A percentile compares a stretch with the other conserved stretches of the same genome.
Evolutionary conservation across 2,888 invertebrate genomes (phyloP).

Genomic region (Leptarthrus brevirostris): DNA sequence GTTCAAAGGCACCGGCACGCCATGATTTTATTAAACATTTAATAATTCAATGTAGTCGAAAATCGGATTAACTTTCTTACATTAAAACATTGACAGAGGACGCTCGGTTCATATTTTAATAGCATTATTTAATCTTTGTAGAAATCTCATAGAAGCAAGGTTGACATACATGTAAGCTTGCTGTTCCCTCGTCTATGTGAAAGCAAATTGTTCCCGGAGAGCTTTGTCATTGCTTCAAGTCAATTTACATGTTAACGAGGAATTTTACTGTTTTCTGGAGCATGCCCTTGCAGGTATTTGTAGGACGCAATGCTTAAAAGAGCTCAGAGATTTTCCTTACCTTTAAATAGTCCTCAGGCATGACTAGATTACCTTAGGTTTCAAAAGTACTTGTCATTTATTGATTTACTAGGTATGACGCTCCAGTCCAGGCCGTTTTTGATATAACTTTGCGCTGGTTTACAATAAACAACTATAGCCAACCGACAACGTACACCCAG

Average conservation of each 20-base stretch:
- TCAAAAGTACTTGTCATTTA: constrained; percentile 33
- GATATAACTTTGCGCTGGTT: too few relatives aligned
- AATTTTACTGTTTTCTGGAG: constrained; percentile 54
- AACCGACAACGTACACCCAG: too few relatives aligned
- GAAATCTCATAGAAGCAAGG: constrained; percentile 46
- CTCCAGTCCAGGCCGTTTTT: neutral
- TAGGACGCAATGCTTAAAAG: constrained; percentile 43
- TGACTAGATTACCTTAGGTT: constrained; percentile 38
- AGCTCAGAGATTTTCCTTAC: constrained; percentile 38
- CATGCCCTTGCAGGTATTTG: constrained; percentile 38
- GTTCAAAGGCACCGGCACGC: neutral
- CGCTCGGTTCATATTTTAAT: constrained; percentile 39
- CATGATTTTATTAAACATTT: constrained; percentile 28
- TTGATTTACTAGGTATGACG: constrained; percentile 10
- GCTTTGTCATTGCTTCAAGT: constrained; percentile 53
- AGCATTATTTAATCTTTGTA: constrained; percentile 43
- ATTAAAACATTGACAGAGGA: constrained; percentile 11
- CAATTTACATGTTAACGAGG: constrained; percentile 58
- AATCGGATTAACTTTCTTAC: constrained; percentile 44
- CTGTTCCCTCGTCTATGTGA: constrained; percentile 42
- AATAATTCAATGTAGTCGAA: constrained; percentile 33
- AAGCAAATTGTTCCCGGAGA: constrained; percentile 46
- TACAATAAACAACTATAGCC: too few relatives aligned
- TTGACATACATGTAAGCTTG: constrained; percentile 47
- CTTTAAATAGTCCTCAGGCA: constrained; percentile 25